Conservation (phyloP, 2,797 vertebrate genomes). For the Esox lucius region DNA sequence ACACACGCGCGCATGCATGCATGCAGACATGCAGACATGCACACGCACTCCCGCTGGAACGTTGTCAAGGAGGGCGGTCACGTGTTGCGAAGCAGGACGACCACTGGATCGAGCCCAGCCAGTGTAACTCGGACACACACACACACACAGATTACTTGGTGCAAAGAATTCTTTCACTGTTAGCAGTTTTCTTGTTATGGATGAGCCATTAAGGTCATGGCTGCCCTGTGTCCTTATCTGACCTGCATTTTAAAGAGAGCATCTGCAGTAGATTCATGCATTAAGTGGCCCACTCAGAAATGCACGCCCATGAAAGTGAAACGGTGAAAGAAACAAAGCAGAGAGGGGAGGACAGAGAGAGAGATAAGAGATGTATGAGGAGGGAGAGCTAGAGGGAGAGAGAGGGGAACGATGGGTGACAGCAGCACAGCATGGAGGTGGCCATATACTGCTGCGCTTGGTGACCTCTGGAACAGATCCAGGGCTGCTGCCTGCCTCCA, state of each 20-base stretch:
- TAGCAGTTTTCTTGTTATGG: not conserved
- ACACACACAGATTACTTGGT: not conserved
- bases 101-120: too few species aligned
- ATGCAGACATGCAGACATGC: not conserved
- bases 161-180: not conserved
- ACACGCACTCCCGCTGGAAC: not conserved
- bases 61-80: too few species aligned
- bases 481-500: conserved; percentile 33
- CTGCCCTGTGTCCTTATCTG: conserved; percentile 53
- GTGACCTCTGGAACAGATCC: conserved; percentile 63
- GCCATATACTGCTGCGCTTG: conserved; percentile 43
- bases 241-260: conserved; percentile 58
- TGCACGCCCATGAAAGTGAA: not conserved
- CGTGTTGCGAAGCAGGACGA: too few species aligned
- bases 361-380: not conserved
- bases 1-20: not conserved
- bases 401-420: conserved; percentile 11
- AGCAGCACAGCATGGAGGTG: conserved; percentile 48
- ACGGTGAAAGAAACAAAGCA: conserved; percentile 18
- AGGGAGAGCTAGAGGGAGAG: not conserved
- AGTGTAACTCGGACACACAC: too few species aligned
- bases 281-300: not conserved
- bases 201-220: conserved; percentile 40
- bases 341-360: conserved; percentile 23
- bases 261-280: conserved; percentile 29